Base-by-base conservation (phyloP, 2,888 invertebrate genomes). In the Epirrhoe tristata region DNA sequence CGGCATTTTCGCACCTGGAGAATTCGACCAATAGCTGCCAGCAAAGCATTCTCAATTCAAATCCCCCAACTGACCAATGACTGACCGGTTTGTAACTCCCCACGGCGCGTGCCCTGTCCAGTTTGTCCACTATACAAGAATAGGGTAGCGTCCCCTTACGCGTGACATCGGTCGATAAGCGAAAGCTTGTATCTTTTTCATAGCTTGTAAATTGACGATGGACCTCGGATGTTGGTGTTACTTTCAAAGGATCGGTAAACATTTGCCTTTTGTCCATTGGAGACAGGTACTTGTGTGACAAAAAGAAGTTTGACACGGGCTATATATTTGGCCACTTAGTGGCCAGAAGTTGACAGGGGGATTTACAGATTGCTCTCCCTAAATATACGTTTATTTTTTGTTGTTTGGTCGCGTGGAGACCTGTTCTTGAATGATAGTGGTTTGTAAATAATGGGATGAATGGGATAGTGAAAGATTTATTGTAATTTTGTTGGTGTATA, bases 201-300 rank as follows among this genome's bases (percentile, higher is more conserved):
- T 82, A 81, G 77, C 81, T 81, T 84, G 84, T 90, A 88, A 88
- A 89, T 82, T 80, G 83, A 79, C 76, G 67, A 84, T 91, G 92
- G 91, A 89, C 89, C 93, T 81, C 81, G 91, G 93, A 93, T 93
- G 93, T 87, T 91, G 85, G 80, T 73, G 59, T 73, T 64, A 69
- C 69, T 74, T 81, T 77, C 77, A 74, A 78, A 81, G 77, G 79
- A 79, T 80, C 81, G 81, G 85, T 88, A 90, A 89, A 88, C 81
- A 86, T 80, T 81, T 78, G 77, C 80, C 85, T 86, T 85, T 89
- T 88, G 82, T 86, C 72, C 77, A 83, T 82, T 76, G 71, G 80
- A 82, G 82, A 87, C 88, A 91, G 90, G 89, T 90, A 90, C 84
- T 83, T 72, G 73, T 75, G 64, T 43, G 55, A 89, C 84, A 89